Evolutionary conservation across 1,140 invertebrate species (phyloP).

Genomic region (Vollenhovia emeryi): DNA sequence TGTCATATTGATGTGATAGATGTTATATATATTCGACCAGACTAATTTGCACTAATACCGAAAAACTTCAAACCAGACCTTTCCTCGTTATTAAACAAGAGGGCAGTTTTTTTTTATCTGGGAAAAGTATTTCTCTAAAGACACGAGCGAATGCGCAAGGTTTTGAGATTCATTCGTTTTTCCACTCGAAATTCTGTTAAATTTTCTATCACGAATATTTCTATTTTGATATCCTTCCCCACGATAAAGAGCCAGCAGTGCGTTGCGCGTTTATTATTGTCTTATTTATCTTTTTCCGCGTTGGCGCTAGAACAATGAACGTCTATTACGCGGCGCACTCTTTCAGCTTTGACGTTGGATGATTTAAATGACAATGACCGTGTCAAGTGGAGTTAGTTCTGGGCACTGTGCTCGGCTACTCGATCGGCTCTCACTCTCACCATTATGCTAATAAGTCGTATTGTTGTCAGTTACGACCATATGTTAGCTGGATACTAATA

Average conservation of each 20-base stretch:
- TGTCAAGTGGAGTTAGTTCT: slow-evolving; percentile 39
- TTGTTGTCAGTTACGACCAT: slow-evolving; percentile 48
- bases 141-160: background rate
- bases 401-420: slow-evolving; percentile 38
- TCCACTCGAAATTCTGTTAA: background rate
- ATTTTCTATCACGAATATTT: slow-evolving; percentile 19
- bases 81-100: background rate
- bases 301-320: slow-evolving; percentile 25
- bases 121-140: background rate
- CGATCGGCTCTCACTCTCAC: slow-evolving; percentile 61
- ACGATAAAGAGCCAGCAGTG: background rate
- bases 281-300: slow-evolving; percentile 33
- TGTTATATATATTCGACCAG: background rate
- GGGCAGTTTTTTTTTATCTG: background rate
- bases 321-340: slow-evolving; percentile 30
- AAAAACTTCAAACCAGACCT: background rate
- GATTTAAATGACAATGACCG: slow-evolving; percentile 68
- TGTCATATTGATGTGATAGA: too few relatives aligned
- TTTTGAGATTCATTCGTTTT: background rate
- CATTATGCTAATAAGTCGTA: slow-evolving; percentile 67
- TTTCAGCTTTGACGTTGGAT: slow-evolving; percentile 28
- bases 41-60: background rate
- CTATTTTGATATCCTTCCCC: background rate
- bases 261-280: background rate
- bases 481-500: slow-evolving; percentile 40